Evolutionary conservation across 2,113 vertebrate genomes (phyloP).

Genomic region (Copsychus sechellarum): DNA sequence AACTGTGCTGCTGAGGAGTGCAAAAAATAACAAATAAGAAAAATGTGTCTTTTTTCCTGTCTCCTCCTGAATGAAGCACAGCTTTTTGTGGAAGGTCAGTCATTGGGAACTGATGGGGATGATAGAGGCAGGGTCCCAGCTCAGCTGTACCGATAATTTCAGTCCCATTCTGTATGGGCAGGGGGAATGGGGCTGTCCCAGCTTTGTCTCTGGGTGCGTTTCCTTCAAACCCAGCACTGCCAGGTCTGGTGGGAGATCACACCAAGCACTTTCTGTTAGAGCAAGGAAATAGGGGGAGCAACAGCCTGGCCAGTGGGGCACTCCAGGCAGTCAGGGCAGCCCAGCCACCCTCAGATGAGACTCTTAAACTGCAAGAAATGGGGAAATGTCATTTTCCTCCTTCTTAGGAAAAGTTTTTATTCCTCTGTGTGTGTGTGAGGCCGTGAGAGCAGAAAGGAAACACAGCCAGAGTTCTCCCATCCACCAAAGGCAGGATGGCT

Average conservation of each 20-base stretch:
- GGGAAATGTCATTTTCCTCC: background rate
- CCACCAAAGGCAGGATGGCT: background rate
- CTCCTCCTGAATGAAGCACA: background rate
- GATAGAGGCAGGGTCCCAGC: background rate
- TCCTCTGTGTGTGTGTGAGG: background rate
- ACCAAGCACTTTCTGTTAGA: background rate
- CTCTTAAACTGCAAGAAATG: background rate
- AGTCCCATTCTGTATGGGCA: background rate
- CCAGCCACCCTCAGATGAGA: background rate
- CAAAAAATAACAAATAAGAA: background rate
- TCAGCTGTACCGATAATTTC: background rate
- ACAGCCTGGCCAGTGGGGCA: background rate
- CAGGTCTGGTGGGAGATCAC: background rate
- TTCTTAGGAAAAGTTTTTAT: background rate
- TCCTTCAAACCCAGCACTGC: background rate
- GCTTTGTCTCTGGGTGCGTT: background rate
- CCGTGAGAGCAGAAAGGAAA: accelerated
- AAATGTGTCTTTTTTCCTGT: background rate
- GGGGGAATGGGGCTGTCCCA: background rate
- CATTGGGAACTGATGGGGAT: background rate
- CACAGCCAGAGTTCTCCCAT: background rate
- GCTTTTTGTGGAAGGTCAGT: background rate
- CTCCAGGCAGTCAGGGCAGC: background rate
- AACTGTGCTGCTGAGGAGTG: background rate
- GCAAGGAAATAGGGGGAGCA: background rate